Conservation (phyloP, 2,797 vertebrate genomes). For the Salmo trutta region DNA sequence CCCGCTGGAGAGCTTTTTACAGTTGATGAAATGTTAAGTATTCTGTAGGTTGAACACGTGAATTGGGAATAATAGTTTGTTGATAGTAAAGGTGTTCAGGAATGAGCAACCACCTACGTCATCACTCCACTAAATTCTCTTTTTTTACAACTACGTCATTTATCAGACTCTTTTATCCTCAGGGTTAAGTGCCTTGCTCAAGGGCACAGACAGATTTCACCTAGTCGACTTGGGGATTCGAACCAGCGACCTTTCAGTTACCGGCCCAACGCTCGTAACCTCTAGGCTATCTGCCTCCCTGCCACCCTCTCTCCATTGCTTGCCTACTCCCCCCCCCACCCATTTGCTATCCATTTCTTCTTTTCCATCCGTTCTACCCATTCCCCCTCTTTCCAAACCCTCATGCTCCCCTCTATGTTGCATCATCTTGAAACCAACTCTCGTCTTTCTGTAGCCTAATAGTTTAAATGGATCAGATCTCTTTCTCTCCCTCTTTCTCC, state of each 20-base stretch:
- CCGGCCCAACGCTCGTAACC: too few species aligned
- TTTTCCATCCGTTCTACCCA: neutral
- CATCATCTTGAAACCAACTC: neutral
- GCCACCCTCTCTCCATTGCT: neutral
- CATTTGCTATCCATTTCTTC: neutral
- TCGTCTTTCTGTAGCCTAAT: neutral
- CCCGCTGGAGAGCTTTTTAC: neutral
- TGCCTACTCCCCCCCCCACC: neutral
- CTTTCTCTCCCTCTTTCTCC: neutral
- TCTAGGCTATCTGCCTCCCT: too few species aligned
- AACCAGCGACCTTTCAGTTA: too few species aligned
- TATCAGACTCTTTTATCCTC: too few species aligned
- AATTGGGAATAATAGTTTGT: neutral
- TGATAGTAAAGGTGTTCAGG: neutral
- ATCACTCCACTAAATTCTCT: neutral
- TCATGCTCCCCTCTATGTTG: neutral
- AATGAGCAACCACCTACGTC: neutral
- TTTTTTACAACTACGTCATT: neutral
- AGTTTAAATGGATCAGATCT: neutral
- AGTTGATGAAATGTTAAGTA: neutral
- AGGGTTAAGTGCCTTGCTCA: too few species aligned
- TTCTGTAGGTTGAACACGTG: neutral
- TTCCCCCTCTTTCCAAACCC: slow-evolving; percentile 16
- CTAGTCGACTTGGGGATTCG: too few species aligned
- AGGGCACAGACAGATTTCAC: too few species aligned